Base-by-base conservation (phyloP, 37 sponge, comb jelly and placozoan species). In the Corticium candelabrum region DNA sequence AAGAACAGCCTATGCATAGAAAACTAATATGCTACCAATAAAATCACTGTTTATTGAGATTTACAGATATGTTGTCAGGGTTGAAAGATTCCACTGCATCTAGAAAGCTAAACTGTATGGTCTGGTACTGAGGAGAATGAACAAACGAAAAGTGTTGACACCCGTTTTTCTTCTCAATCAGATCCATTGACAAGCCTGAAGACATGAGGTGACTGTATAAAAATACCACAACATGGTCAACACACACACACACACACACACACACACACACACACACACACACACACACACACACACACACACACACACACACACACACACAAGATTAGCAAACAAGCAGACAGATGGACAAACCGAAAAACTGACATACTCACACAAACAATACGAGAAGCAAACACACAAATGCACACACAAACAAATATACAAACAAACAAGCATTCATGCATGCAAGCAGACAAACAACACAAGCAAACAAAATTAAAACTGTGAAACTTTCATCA, bases 21-120 rank as follows among this genome's bases (percentile, higher is more conserved):
- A 35, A 76, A 33, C n/a, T 1, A 30, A 82, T 3, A 34, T 79
- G 3, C 35, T 5, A 77, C 3, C 68, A 15, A 73, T 31, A 3
- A 74, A 79, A 2, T 33, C 1, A 74, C 2, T 1, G 31, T 40
- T 3, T 2, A 31, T 33, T 27, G 75, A 35, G 30, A 79, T 88
- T 81, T 43, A 90, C 93, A 3, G 81, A 87, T 68, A 93, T 93
- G 33, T 83, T 40, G 40, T 93, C 84, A 30, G 89, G 93, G 69
- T 93, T 92, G 43, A 82, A 82, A 35, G 89, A 84, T 31, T 90
- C 93, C 38, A 90, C 92, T 15, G 93, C 92, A 40, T 93, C 88
- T 80, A 67, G 76, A 74, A 93, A 93, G 34, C 37, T 37, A 35
- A 82, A 79, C 81, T 93, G 93, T 34, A 90, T 77, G 40, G 81